Percentiles rank a stretch among this genome's conserved stretches.
phyloP scores from a whole-genome alignment of 2,113 vertebrate species.

The Engraulis encrasicolus region DNA sequence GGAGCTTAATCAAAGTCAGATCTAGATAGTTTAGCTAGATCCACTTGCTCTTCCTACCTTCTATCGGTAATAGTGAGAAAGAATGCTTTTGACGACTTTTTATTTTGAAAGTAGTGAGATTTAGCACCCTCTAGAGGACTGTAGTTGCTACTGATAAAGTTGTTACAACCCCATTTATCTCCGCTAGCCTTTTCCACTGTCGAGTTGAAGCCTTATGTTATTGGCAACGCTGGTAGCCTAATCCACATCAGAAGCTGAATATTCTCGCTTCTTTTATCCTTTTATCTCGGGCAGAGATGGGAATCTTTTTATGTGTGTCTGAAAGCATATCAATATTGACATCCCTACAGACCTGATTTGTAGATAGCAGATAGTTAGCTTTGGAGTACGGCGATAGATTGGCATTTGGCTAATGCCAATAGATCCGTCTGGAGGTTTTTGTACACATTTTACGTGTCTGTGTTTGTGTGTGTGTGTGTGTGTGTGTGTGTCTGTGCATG shows the following conservation, averaged over 20 bases:
- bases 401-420: conserved; percentile 3
- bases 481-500: conserved; percentile 17
- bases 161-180: not conserved
- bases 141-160: not conserved
- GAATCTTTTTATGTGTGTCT: not conserved
- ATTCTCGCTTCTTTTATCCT: not conserved
- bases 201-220: not conserved
- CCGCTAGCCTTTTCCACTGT: not conserved
- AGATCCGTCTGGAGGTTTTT: not conserved
- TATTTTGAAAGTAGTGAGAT: not conserved
- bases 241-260: not conserved
- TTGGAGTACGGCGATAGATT: not conserved
- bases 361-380: not conserved
- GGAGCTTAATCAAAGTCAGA: not conserved
- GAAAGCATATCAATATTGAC: conserved; percentile 13
- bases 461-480: conserved; percentile 13
- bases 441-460: not conserved
- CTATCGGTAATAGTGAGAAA: not conserved
- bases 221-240: not conserved
- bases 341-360: not conserved
- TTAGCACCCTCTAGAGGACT: not conserved
- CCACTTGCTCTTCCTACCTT: not conserved
- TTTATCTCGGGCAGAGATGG: not conserved
- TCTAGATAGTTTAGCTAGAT: not conserved
- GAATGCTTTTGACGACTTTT: no score